These are phyloP conservation scores for Chamaea fasciata DNA, from an alignment of 2,113 vertebrate species.

Conservation along the genomic window DNA sequence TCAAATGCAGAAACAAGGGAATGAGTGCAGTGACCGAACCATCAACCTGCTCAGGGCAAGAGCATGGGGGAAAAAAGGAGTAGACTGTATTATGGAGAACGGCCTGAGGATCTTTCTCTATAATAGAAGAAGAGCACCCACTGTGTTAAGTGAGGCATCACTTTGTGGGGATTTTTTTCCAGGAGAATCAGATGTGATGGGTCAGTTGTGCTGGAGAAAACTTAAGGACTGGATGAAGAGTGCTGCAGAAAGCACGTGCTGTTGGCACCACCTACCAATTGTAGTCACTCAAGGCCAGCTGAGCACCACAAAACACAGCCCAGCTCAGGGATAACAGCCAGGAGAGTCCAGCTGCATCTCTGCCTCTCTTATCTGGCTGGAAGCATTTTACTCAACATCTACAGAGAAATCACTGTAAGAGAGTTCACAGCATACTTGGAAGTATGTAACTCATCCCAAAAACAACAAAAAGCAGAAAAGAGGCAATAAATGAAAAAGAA, in stretches of 20 bases:
- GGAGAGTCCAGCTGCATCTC: not conserved
- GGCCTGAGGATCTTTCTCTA: not conserved
- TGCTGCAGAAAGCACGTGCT: not conserved
- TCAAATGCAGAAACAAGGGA: not conserved
- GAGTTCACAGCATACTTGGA: not conserved
- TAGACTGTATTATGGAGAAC: not conserved
- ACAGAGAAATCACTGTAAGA: not conserved
- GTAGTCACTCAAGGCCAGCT: not conserved
- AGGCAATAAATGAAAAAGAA: not conserved
- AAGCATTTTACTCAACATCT: not conserved
- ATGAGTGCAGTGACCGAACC: not conserved
- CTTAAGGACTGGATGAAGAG: not conserved
- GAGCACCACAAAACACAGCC: not conserved
- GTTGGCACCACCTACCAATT: not conserved
- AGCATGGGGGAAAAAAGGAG: fast-evolving
- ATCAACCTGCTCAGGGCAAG: not conserved
- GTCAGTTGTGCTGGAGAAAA: not conserved
- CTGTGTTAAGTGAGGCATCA: not conserved
- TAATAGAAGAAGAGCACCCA: not conserved
- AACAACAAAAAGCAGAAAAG: not conserved
- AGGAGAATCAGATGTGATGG: not conserved
- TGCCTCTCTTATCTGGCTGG: not conserved
- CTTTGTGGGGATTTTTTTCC: not conserved
- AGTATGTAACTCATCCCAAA: not conserved
- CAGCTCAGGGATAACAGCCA: not conserved